Conservation (phyloP, 2,888 invertebrate species). For the Oscheius onirici region DNA sequence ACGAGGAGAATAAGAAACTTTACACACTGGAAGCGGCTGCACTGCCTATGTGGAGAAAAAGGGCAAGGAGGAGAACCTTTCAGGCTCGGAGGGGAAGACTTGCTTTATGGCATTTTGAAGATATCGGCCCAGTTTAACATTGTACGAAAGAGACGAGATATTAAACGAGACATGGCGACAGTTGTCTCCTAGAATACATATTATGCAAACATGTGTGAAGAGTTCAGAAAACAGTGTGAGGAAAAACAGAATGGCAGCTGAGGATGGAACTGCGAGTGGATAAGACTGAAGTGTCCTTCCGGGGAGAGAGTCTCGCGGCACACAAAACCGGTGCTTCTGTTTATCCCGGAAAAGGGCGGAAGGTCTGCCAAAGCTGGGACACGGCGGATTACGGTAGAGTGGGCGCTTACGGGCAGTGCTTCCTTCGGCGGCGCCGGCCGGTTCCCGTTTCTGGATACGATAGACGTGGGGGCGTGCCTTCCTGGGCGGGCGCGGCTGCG, state of each 20-base stretch:
- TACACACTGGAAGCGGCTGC: slow-evolving; percentile 13
- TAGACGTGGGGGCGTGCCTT: slow-evolving; percentile 26
- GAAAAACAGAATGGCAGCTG: slow-evolving; percentile 1
- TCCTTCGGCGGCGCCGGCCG: slow-evolving; percentile 26
- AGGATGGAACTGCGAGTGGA: background rate
- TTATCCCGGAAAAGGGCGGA: slow-evolving; percentile 32
- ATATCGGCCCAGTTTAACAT: slow-evolving; percentile 8
- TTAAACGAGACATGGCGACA: background rate
- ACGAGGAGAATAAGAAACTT: slow-evolving; percentile 8
- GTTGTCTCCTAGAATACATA: background rate
- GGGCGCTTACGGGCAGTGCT: slow-evolving; percentile 17
- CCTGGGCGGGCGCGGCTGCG: slow-evolving; percentile 27
- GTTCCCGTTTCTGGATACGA: slow-evolving; percentile 35
- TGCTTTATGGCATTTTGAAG: slow-evolving; percentile 14
- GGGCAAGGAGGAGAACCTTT: slow-evolving; percentile 7
- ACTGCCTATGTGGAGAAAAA: slow-evolving; percentile 8
- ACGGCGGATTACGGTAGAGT: slow-evolving; percentile 25
- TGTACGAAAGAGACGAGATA: background rate
- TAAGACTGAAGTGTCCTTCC: slow-evolving; percentile 24
- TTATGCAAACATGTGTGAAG: background rate
- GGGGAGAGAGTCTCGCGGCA: slow-evolving; percentile 12
- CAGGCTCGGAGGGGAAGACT: background rate
- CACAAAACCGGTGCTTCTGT: slow-evolving; percentile 30
- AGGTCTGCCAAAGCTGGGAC: slow-evolving; percentile 19
- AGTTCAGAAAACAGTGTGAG: background rate